Percentiles rank a stretch among this genome's conserved stretches.
Conservation (phyloP, 1,140 invertebrate genomes). For the Achroia grisella region DNA sequence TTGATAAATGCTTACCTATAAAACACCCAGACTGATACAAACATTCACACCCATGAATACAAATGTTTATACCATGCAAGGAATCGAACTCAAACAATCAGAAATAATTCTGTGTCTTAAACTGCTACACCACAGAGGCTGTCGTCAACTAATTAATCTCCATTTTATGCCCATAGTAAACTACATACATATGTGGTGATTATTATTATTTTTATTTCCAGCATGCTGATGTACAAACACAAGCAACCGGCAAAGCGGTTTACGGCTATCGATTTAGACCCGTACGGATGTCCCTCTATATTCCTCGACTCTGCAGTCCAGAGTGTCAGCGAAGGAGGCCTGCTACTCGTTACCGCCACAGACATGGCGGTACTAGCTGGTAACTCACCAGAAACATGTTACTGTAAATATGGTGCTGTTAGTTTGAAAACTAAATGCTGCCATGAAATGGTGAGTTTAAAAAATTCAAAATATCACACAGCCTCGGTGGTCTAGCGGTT, state of each 20-base stretch:
- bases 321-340: constrained; percentile 83
- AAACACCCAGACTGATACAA: too few relatives aligned
- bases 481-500: too few relatives aligned
- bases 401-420: constrained; percentile 94
- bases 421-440: constrained; percentile 91
- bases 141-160: too few relatives aligned
- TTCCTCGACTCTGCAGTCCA: constrained; percentile 96
- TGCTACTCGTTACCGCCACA: constrained; percentile 96
- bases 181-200: too few relatives aligned
- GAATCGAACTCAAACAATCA: too few relatives aligned
- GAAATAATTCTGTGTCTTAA: too few relatives aligned
- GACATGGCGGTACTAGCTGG: constrained; percentile 98
- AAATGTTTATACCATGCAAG: too few relatives aligned
- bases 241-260: constrained; percentile 80
- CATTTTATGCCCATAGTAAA: too few relatives aligned
- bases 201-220: constrained; percentile 50
- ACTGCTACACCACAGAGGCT: too few relatives aligned
- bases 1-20: too few relatives aligned
- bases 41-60: too few relatives aligned
- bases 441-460: constrained; percentile 95
- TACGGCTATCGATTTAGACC: constrained; percentile 96
- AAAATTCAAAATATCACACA: too few relatives aligned
- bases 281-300: constrained; percentile 95
- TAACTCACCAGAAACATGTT: constrained; percentile 95
- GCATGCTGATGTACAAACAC: constrained; percentile 89